Percentiles rank a stretch among this genome's conserved stretches.
phyloP scores from a whole-genome alignment of 2,113 vertebrate genomes.

The Sylvia atricapilla region DNA sequence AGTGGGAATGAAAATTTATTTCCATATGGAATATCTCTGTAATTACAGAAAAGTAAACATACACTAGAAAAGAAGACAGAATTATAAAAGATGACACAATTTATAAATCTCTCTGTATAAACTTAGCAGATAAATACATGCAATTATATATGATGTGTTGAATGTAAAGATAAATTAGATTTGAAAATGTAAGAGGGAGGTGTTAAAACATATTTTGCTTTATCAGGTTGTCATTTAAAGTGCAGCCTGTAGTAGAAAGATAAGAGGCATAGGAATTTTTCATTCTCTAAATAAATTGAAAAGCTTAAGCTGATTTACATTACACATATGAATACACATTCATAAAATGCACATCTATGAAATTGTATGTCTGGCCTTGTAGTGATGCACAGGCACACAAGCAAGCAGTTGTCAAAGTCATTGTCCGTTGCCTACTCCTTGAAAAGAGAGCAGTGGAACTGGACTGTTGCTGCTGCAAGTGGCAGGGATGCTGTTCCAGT shows the following conservation, averaged over 20 bases:
- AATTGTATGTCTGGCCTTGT: neutral
- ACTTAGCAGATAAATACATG: neutral
- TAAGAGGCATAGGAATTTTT: neutral
- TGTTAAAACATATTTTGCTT: neutral
- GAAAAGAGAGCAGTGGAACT: fast-evolving
- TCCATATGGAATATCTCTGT: neutral
- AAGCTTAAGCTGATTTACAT: neutral
- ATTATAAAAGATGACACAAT: neutral
- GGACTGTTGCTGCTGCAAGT: neutral
- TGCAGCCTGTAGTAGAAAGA: neutral
- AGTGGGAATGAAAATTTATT: neutral
- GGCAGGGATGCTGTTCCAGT: neutral
- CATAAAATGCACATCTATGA: neutral
- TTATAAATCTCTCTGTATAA: neutral
- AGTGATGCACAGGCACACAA: neutral
- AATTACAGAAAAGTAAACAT: neutral
- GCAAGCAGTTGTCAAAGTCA: neutral
- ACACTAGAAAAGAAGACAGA: neutral
- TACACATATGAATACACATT: too few species aligned
- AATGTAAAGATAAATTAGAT: neutral
- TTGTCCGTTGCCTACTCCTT: neutral
- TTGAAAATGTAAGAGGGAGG: neutral
- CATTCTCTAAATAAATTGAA: neutral
- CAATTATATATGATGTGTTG: neutral
- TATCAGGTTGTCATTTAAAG: neutral